A percentile compares a stretch with the other conserved stretches of the same genome.
These are phyloP conservation scores for Anabas testudineus DNA, from an alignment of 2,797 vertebrate genomes.

Conservation along the genomic window DNA sequence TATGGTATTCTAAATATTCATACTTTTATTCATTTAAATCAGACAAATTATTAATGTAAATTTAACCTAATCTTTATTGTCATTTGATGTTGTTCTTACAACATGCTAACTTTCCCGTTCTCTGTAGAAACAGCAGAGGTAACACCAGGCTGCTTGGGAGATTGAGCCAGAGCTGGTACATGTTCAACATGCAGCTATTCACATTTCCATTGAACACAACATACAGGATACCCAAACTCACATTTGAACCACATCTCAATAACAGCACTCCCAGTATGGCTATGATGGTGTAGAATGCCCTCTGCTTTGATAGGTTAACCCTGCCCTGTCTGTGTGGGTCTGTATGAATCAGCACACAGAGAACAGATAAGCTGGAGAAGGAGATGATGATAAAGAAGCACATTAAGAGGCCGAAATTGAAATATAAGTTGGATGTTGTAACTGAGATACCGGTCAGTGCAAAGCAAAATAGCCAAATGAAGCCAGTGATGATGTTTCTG, in stretches of 20 bases:
- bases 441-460: fast-evolving
- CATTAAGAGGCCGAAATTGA: fast-evolving
- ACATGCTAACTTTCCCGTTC: background rate
- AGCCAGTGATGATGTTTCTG: background rate
- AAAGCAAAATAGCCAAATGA: background rate
- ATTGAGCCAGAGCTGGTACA: background rate
- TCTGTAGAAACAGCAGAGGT: constrained; percentile 49
- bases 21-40: no score
- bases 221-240: fast-evolving
- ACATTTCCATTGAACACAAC: fast-evolving
- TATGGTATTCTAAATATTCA: no score
- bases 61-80: no score
- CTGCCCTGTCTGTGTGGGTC: constrained; percentile 26
- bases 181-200: fast-evolving
- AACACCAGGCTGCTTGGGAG: constrained; percentile 28
- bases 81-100: no score
- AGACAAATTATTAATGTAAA: no score
- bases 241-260: background rate
- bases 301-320: constrained; percentile 20
- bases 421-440: fast-evolving
- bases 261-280: constrained; percentile 13
- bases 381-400: background rate
- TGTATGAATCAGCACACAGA: constrained; percentile 36
- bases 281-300: constrained; percentile 30
- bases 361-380: constrained; percentile 45